These are phyloP conservation scores for Drosophila biarmipes DNA, from an alignment of 1,140 invertebrate genomes.

Conservation along the genomic window DNA sequence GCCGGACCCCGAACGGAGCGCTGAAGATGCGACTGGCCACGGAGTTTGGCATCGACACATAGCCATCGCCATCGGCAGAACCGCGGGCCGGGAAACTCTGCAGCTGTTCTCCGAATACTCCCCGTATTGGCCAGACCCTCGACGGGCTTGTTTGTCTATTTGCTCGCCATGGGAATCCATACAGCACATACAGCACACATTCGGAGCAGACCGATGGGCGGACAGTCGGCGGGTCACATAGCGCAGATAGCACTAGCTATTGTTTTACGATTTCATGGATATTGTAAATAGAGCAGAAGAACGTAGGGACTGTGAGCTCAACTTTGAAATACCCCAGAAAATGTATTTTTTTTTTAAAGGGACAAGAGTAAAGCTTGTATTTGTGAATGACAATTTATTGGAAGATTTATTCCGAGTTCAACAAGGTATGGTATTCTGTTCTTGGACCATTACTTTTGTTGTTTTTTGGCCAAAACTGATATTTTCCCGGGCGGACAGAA, in stretches of 20 bases:
- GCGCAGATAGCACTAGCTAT: conserved; percentile 68
- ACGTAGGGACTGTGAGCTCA: not conserved
- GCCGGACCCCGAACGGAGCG: conserved; percentile 17
- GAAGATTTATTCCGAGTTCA: no score
- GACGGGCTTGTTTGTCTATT: conserved; percentile 63
- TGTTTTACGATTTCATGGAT: conserved; percentile 76
- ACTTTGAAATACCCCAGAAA: conserved; percentile 7
- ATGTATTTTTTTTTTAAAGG: no score
- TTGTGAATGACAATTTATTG: no score
- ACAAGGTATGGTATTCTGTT: no score
- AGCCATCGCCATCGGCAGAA: conserved; percentile 20
- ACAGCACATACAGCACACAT: conserved; percentile 64
- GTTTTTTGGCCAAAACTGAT: no score
- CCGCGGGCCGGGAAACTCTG: conserved; percentile 69
- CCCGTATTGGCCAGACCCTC: conserved; percentile 17
- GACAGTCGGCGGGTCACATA: conserved; percentile 55
- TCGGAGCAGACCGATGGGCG: conserved; percentile 24
- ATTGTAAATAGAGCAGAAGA: conserved; percentile 57
- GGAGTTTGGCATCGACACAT: conserved; percentile 12
- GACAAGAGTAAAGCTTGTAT: no score
- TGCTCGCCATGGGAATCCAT: conserved; percentile 68
- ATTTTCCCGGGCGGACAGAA: no score
- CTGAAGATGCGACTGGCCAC: conserved; percentile 55
- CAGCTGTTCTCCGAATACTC: conserved; percentile 51
- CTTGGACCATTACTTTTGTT: no score